A percentile compares a stretch with the other conserved stretches of the same genome.
These are phyloP conservation scores for Clunio marinus DNA, from an alignment of 2,888 invertebrate genomes.

Conservation along the genomic window DNA sequence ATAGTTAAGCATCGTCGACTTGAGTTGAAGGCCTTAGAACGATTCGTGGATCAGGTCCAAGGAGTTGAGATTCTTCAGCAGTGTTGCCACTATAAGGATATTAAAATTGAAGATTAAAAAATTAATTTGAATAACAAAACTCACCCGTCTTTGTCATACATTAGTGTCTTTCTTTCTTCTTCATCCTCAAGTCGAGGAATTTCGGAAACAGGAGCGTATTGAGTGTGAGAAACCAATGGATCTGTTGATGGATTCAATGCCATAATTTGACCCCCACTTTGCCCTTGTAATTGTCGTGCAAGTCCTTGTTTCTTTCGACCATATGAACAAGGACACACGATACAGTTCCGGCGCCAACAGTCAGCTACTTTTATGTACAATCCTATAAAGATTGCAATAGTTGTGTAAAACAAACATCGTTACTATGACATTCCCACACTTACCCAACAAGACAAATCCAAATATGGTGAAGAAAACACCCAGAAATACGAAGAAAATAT, in stretches of 20 bases:
- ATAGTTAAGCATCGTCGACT: slow-evolving; percentile 30
- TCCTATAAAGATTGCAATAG: slow-evolving; percentile 43
- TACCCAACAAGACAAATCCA: slow-evolving; percentile 60
- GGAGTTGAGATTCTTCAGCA: slow-evolving; percentile 70
- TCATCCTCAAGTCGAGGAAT: slow-evolving; percentile 62
- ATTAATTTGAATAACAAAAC: slow-evolving; percentile 41
- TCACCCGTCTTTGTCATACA: slow-evolving; percentile 72
- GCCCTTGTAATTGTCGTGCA: slow-evolving; percentile 48
- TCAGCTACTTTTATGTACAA: slow-evolving; percentile 47
- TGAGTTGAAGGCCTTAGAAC: slow-evolving; percentile 55
- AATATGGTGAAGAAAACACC: slow-evolving; percentile 60
- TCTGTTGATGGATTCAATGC: slow-evolving; percentile 73
- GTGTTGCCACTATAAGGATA: slow-evolving; percentile 57
- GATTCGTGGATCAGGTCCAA: slow-evolving; percentile 64
- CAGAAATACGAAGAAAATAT: slow-evolving; percentile 59
- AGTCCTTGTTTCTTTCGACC: slow-evolving; percentile 46
- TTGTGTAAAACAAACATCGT: slow-evolving; percentile 2
- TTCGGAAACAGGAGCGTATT: slow-evolving; percentile 72
- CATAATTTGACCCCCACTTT: slow-evolving; percentile 55
- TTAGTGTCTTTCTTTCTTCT: slow-evolving; percentile 67
- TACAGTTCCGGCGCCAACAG: slow-evolving; percentile 47
- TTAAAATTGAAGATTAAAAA: slow-evolving; percentile 31
- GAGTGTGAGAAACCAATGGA: slow-evolving; percentile 65
- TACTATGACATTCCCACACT: slow-evolving; percentile 41
- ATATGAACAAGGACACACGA: slow-evolving; percentile 45